Evolutionary conservation across 1,140 invertebrate genomes (phyloP).

Genomic region (Calliphora vicina): DNA sequence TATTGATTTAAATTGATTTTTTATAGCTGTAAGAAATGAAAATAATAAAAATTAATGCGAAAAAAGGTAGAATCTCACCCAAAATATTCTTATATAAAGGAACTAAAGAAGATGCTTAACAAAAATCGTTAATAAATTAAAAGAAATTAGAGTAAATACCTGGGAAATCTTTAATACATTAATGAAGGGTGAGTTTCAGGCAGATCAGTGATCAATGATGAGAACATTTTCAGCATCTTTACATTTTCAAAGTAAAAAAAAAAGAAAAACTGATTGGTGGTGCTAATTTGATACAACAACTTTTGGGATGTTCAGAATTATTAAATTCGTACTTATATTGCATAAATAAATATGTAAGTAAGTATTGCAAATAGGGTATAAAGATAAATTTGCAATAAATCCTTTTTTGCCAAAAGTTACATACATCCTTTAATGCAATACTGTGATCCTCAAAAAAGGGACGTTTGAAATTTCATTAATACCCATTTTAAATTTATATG

Average conservation of each 20-base stretch:
- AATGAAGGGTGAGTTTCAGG: not conserved
- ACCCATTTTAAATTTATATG: conserved; percentile 10
- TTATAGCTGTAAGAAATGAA: not conserved
- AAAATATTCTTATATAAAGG: not conserved
- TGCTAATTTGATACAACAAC: conserved; percentile 4
- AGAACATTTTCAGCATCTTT: not conserved
- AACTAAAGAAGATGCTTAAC: not conserved
- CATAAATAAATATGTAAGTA: not conserved
- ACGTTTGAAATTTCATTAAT: not conserved
- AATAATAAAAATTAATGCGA: not conserved
- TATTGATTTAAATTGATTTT: not conserved
- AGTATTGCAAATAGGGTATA: not conserved
- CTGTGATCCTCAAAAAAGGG: not conserved
- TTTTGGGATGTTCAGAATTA: not conserved
- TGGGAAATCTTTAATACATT: not conserved
- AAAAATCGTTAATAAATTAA: not conserved
- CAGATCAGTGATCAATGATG: not conserved
- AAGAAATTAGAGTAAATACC: conserved; percentile 8
- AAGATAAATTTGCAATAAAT: conserved; percentile 9
- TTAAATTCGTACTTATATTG: not conserved
- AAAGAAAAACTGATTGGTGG: not conserved
- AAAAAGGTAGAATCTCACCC: not conserved
- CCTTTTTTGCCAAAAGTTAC: not conserved
- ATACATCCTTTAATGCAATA: not conserved
- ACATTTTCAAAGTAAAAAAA: not conserved